Base-by-base conservation (phyloP, 1,140 invertebrate species). In the Camponotus floridanus region DNA sequence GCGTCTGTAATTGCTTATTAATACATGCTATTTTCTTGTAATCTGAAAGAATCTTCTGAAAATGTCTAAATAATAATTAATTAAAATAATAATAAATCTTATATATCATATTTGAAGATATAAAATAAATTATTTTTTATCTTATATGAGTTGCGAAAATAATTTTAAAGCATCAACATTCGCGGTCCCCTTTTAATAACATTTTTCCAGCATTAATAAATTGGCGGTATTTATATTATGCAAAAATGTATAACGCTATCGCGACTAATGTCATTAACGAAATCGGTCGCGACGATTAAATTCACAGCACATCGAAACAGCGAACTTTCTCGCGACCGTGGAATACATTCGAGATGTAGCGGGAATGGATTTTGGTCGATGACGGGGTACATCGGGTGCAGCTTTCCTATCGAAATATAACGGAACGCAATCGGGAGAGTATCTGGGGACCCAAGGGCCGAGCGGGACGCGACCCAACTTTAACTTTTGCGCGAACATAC, bases 401-500 rank as follows among this genome's bases (percentile, higher is more conserved):
- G 80, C 64, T 61, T 39, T 71, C 36, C 21, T 87, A 86, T 88
- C 83, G 89, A 88, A 90, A 91, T 76, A 90, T 91, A 89, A 92
- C 90, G 86, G 65, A 81, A 86, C 76, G 61, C 68, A 79, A 73
- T 65, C 64, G 64, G 59, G 65, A 51, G 48, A 51, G 88, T 78
- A 86, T 65, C 86, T 88, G 26, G 88, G 90, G 91, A 92, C 83
- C 80, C 42, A 79, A 87, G 70, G 87, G 84, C 90, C 87, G 48
- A 90, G 81, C 73, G 85, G 65, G 87, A 86, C 80, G 74, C 78
- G 86, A 90, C 59, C 83, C 64, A 91, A 91, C 86, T 88, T 51
- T 88, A 92, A 92, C 92, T 92, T 91, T 91, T 86, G 84, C 45
- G 74, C 74, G 84, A 73, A 87, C 86, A 74, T 86, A 85, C 65